Evolutionary conservation across 2,888 invertebrate species (phyloP).

Genomic region (Rugalucina vietnamica): DNA sequence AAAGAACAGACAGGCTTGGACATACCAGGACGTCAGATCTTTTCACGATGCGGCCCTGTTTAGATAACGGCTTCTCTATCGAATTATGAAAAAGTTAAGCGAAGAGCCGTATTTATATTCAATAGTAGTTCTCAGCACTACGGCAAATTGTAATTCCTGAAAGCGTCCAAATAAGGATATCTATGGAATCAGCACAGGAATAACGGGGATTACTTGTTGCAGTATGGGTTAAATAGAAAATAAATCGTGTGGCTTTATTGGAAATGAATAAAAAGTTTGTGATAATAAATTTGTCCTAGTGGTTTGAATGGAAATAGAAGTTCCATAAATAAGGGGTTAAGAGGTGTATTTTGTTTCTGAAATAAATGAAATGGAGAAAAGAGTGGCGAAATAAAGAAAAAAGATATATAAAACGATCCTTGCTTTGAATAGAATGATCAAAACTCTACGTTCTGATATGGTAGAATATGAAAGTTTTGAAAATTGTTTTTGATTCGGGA

Average conservation of each 20-base stretch:
- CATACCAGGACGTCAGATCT: too few relatives aligned
- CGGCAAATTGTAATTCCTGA: neutral
- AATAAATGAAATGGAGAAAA: neutral
- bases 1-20: too few relatives aligned
- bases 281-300: neutral
- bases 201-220: conserved; percentile 8
- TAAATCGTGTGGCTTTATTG: neutral
- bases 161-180: conserved; percentile 10
- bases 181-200: neutral
- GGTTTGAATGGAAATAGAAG: neutral
- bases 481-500: too few relatives aligned
- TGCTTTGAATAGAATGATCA: too few relatives aligned
- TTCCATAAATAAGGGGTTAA: neutral
- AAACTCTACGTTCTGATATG: too few relatives aligned
- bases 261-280: neutral
- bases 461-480: too few relatives aligned
- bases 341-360: neutral
- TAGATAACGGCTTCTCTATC: neutral
- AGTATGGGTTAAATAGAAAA: neutral
- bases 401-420: too few relatives aligned
- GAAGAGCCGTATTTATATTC: conserved; percentile 1
- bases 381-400: too few relatives aligned
- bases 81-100: conserved; percentile 10
- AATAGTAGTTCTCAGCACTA: neutral
- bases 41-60: too few relatives aligned